phyloP scores from a whole-genome alignment of 2,888 invertebrate genomes.

The Cephus rjabovi region DNA sequence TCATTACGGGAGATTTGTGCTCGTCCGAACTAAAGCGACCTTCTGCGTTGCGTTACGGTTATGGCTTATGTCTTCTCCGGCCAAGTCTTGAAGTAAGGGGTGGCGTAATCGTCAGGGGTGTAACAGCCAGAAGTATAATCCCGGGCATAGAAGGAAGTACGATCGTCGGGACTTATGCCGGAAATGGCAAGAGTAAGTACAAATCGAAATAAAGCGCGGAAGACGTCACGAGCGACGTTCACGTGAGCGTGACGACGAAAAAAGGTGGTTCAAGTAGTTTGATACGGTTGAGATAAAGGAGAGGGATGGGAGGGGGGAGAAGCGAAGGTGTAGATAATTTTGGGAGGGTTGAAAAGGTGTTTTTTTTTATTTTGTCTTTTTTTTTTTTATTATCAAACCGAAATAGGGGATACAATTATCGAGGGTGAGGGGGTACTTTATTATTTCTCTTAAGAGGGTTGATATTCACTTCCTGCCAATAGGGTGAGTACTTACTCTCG shows the following conservation, averaged over 20 bases:
- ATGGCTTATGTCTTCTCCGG: slow-evolving; percentile 32
- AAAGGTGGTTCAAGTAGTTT: neutral
- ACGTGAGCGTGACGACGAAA: neutral
- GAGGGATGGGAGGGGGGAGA: neutral
- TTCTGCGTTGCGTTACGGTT: slow-evolving; percentile 49
- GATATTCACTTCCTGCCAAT: neutral
- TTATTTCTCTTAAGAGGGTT: neutral
- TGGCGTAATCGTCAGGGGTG: slow-evolving; percentile 41
- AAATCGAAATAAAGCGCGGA: slow-evolving; percentile 14
- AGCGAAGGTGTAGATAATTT: neutral
- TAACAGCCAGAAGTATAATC: slow-evolving; percentile 47
- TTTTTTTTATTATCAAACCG: neutral
- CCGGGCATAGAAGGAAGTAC: slow-evolving; percentile 39
- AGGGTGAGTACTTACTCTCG: slow-evolving; percentile 6
- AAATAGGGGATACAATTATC: neutral
- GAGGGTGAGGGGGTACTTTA: neutral
- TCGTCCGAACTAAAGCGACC: slow-evolving; percentile 41
- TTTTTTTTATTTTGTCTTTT: neutral
- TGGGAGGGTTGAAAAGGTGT: neutral
- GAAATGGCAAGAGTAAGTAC: slow-evolving; percentile 37
- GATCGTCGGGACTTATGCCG: slow-evolving; percentile 41
- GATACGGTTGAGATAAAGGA: neutral
- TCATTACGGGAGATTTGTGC: slow-evolving; percentile 51
- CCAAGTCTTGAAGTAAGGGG: neutral
- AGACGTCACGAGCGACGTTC: neutral